A percentile compares a stretch with the other conserved stretches of the same genome.
These are phyloP conservation scores for Hoplodrina blanda DNA, from an alignment of 2,888 invertebrate genomes.

Conservation along the genomic window DNA sequence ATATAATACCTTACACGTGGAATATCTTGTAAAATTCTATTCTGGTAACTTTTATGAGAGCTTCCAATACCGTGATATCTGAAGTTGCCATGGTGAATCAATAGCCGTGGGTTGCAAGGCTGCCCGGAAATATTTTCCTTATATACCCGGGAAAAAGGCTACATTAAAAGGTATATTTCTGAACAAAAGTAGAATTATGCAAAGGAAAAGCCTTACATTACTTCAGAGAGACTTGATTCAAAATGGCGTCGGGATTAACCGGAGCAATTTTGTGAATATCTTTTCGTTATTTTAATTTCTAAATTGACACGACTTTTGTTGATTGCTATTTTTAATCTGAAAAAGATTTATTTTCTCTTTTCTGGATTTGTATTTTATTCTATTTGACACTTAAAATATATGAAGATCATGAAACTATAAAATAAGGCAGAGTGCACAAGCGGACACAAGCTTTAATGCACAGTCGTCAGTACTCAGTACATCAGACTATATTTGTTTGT, in stretches of 20 bases:
- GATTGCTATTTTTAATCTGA: constrained; percentile 10
- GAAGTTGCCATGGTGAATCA: constrained; percentile 44
- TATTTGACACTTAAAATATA: too few relatives aligned
- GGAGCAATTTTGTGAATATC: constrained; percentile 26
- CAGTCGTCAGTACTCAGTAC: too few relatives aligned
- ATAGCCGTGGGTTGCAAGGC: constrained; percentile 29
- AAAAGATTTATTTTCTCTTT: background rate
- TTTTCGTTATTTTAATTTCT: constrained; percentile 19
- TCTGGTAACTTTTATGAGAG: background rate
- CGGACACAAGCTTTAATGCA: too few relatives aligned
- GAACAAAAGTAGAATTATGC: constrained; percentile 11
- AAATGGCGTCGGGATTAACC: constrained; percentile 35
- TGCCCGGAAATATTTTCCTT: constrained; percentile 18
- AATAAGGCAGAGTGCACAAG: too few relatives aligned
- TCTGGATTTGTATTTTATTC: background rate
- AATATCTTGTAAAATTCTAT: background rate
- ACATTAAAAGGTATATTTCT: constrained; percentile 23
- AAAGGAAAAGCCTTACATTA: constrained; percentile 27
- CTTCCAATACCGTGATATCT: background rate
- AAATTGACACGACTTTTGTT: constrained; percentile 2
- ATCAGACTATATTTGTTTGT: too few relatives aligned
- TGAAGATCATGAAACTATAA: background rate
- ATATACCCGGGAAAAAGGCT: constrained; percentile 24
- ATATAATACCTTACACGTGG: background rate
- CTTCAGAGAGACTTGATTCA: constrained; percentile 13